Evolutionary conservation across 92 coral and sea anemone genomes (phyloP).

Genomic region (Plumapathes pennacea): DNA sequence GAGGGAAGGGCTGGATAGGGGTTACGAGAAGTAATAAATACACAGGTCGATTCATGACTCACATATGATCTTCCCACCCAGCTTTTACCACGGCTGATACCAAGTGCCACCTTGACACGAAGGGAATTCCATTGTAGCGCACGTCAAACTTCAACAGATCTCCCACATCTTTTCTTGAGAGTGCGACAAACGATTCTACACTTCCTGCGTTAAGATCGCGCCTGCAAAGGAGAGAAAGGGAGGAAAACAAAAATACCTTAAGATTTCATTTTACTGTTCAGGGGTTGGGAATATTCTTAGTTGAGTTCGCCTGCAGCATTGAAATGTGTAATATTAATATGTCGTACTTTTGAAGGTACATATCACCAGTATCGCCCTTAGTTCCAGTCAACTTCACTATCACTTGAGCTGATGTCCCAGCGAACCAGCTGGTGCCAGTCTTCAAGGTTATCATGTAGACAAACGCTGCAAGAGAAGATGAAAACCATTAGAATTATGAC

Average conservation of each 20-base stretch:
- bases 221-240: too few relatives aligned
- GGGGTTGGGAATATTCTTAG: neutral
- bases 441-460: constrained; percentile 68
- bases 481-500: too few relatives aligned
- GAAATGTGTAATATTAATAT: too few relatives aligned
- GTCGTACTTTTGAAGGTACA: constrained; percentile 44
- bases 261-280: too few relatives aligned
- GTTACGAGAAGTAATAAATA: too few relatives aligned
- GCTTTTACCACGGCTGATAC: constrained; percentile 48
- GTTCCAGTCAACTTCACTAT: constrained; percentile 60
- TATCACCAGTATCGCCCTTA: constrained; percentile 49
- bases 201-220: constrained; percentile 56
- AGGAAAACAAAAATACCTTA: too few relatives aligned
- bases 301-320: neutral
- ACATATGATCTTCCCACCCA: constrained; percentile 40
- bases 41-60: too few relatives aligned
- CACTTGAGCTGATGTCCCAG: constrained; percentile 45
- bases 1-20: too few relatives aligned
- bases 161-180: constrained; percentile 45
- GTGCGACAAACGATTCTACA: constrained; percentile 49
- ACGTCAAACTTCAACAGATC: constrained; percentile 48
- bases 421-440: constrained; percentile 67
- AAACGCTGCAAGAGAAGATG: constrained; percentile 43
- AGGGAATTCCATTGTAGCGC: constrained; percentile 58
- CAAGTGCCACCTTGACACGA: constrained; percentile 57